Percentiles rank a stretch among this genome's conserved stretches.
Conservation (phyloP, 2,888 invertebrate species). For the Callyntrura sp. region DNA sequence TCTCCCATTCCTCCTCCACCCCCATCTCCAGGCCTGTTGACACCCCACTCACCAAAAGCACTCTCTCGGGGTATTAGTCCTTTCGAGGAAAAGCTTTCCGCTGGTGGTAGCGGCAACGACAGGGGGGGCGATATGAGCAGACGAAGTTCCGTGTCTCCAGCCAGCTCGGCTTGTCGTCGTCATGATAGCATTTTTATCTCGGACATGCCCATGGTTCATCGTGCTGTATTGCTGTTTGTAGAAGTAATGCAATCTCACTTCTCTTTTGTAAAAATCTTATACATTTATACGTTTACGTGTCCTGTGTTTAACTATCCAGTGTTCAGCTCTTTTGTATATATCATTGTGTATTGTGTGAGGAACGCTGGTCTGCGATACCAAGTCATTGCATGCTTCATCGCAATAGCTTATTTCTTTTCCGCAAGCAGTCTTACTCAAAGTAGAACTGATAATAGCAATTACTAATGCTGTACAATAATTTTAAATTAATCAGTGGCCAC, state of each 20-base stretch:
- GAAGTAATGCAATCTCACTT: slow-evolving; percentile 84
- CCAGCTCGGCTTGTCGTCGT: slow-evolving; percentile 84
- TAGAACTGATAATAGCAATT: background rate
- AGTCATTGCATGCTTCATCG: slow-evolving; percentile 48
- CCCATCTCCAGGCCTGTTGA: slow-evolving; percentile 82
- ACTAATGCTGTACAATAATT: background rate
- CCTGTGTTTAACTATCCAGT: background rate
- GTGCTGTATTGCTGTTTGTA: slow-evolving; percentile 85
- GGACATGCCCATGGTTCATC: slow-evolving; percentile 85
- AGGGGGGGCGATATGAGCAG: slow-evolving; percentile 84
- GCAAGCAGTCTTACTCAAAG: background rate
- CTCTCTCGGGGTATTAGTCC: slow-evolving; percentile 81
- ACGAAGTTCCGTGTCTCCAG: slow-evolving; percentile 85
- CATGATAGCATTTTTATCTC: slow-evolving; percentile 85
- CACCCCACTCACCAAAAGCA: slow-evolving; percentile 83
- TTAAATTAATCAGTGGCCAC: slow-evolving; percentile 74
- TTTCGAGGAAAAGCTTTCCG: slow-evolving; percentile 80
- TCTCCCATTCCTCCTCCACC: slow-evolving; percentile 83
- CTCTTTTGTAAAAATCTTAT: slow-evolving; percentile 37
- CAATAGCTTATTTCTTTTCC: slow-evolving; percentile 52
- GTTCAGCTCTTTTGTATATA: slow-evolving; percentile 3
- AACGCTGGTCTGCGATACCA: background rate
- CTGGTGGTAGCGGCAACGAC: slow-evolving; percentile 74
- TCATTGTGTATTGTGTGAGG: background rate
- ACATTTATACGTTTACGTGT: background rate